A percentile compares a stretch with the other conserved stretches of the same genome.
These are phyloP conservation scores for Gambusia affinis DNA, from an alignment of 2,113 vertebrate genomes.

Conservation along the genomic window DNA sequence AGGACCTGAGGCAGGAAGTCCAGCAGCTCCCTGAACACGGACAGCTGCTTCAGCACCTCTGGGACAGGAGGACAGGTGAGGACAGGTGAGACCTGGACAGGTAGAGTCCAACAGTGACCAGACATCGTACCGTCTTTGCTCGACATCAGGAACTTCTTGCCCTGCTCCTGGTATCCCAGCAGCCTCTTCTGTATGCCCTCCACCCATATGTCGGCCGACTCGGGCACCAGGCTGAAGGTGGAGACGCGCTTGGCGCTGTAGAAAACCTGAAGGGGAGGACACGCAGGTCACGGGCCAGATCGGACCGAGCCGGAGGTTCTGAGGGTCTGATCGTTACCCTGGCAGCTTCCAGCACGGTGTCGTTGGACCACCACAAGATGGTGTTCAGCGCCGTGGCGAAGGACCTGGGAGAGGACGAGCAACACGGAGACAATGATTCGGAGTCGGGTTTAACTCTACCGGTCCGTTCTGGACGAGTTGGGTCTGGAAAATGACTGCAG, in stretches of 20 bases:
- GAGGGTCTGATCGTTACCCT: slow-evolving; percentile 46
- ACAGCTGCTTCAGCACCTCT: slow-evolving; percentile 57
- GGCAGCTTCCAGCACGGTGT: slow-evolving; percentile 37
- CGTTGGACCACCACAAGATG: slow-evolving; percentile 51
- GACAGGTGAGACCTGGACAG: background rate
- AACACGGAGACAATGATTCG: background rate
- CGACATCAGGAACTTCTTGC: slow-evolving; percentile 29
- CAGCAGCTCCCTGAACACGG: slow-evolving; percentile 31
- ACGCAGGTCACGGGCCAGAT: background rate
- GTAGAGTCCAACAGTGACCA: background rate
- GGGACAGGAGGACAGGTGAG: slow-evolving; percentile 8
- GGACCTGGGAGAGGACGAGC: slow-evolving; percentile 47
- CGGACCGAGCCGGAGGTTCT: background rate
- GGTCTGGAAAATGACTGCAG: background rate
- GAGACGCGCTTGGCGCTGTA: background rate
- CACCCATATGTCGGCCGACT: slow-evolving; percentile 52
- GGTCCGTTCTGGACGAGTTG: too few species aligned
- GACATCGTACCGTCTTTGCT: slow-evolving; percentile 51
- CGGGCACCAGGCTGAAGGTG: slow-evolving; percentile 38
- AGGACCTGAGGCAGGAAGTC: slow-evolving; percentile 28
- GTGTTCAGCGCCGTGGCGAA: slow-evolving; percentile 39
- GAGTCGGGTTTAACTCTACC: background rate
- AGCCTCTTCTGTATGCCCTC: slow-evolving; percentile 56
- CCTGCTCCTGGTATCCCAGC: slow-evolving; percentile 64
- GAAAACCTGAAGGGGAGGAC: background rate